phyloP scores from a whole-genome alignment of 2,888 invertebrate genomes.

The Synanthedon tipuliformis region DNA sequence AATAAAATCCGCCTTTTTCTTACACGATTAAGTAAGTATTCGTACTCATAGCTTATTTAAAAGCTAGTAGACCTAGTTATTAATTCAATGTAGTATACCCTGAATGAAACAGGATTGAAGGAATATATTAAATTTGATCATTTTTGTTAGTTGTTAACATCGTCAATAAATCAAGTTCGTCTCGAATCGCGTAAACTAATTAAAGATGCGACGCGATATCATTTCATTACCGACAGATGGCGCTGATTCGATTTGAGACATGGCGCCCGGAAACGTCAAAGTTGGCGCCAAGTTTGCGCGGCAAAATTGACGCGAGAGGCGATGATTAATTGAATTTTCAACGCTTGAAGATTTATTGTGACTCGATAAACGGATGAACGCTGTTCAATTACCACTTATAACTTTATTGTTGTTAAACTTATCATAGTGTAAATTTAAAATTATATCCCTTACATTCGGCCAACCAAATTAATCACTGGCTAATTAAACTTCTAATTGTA shows the following conservation, averaged over 20 bases:
- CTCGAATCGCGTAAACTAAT: conserved; percentile 49
- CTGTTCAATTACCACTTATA: background rate
- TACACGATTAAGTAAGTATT: too few species aligned
- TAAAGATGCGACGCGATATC: conserved; percentile 48
- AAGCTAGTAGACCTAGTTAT: too few species aligned
- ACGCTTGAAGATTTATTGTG: conserved; percentile 51
- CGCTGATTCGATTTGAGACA: conserved; percentile 34
- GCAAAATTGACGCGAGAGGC: conserved; percentile 29
- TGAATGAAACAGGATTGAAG: too few species aligned
- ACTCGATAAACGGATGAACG: conserved; percentile 25
- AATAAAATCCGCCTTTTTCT: too few species aligned
- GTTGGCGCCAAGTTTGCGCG: conserved; percentile 39
- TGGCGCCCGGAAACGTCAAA: conserved; percentile 27
- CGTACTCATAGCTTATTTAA: too few species aligned
- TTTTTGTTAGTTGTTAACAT: conserved; percentile 15
- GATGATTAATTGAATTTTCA: conserved; percentile 55
- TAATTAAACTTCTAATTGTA: too few species aligned
- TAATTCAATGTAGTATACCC: too few species aligned
- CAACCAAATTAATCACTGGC: too few species aligned
- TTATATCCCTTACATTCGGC: too few species aligned
- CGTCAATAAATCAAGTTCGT: conserved; percentile 26
- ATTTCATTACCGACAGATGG: conserved; percentile 64
- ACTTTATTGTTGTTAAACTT: background rate
- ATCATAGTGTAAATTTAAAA: too few species aligned
- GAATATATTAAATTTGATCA: conserved; percentile 5